A percentile compares a stretch with the other conserved stretches of the same genome.
phyloP scores from a whole-genome alignment of 2,888 invertebrate genomes.

The Pseudoips prasinana region DNA sequence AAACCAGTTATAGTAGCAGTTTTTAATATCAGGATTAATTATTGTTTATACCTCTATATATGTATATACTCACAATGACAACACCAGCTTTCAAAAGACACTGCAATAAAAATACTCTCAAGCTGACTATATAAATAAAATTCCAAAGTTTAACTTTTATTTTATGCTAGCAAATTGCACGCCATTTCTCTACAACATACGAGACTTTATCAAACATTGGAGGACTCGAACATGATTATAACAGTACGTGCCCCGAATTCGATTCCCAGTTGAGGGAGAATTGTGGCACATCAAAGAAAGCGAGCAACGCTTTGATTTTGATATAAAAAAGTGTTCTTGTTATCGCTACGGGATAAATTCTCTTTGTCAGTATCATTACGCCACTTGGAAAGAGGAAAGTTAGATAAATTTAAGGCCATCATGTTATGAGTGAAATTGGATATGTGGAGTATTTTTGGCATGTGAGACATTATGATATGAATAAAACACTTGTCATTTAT shows the following conservation, averaged over 20 bases:
- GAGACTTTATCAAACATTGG: slow-evolving; percentile 76
- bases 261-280: slow-evolving; percentile 52
- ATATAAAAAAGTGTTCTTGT: slow-evolving; percentile 69
- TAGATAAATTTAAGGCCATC: slow-evolving; percentile 32
- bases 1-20: too few species aligned
- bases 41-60: too few species aligned
- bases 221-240: slow-evolving; percentile 78
- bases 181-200: slow-evolving; percentile 67
- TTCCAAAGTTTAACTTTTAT: slow-evolving; percentile 38
- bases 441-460: slow-evolving; percentile 10
- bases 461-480: too few species aligned
- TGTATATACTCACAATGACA: too few species aligned
- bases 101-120: too few species aligned
- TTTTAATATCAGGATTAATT: too few species aligned
- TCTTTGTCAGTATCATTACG: slow-evolving; percentile 47
- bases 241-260: slow-evolving; percentile 73
- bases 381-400: slow-evolving; percentile 33
- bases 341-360: slow-evolving; percentile 59
- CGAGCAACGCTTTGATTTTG: slow-evolving; percentile 69
- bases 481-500: too few species aligned
- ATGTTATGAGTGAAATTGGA: slow-evolving; percentile 23
- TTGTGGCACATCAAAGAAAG: slow-evolving; percentile 71
- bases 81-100: too few species aligned
- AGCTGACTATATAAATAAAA: slow-evolving; percentile 2
- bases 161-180: slow-evolving; percentile 51